These are phyloP conservation scores for Epizoanthus stellaris DNA, from an alignment of 92 coral and sea anemone genomes.

Conservation along the genomic window DNA sequence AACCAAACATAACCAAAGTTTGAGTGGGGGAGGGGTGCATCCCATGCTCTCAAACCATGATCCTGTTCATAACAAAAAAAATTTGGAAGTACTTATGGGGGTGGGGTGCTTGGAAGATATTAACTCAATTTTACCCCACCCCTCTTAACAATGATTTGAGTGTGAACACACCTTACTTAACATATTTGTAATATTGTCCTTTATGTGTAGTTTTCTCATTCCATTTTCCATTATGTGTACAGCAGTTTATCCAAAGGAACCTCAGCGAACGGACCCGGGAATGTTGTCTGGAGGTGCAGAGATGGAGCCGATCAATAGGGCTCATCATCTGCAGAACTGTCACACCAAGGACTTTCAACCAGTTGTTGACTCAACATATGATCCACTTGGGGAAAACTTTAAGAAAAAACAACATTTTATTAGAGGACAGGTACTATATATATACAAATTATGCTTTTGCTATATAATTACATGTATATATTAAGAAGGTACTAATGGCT, in stretches of 20 bases:
- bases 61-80: too few species aligned
- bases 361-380: constrained; percentile 40
- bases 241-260: constrained; percentile 80
- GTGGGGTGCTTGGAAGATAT: background rate
- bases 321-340: constrained; percentile 64
- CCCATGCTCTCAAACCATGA: too few species aligned
- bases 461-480: too few species aligned
- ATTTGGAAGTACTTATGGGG: too few species aligned
- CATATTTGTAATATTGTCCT: background rate
- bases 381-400: constrained; percentile 49
- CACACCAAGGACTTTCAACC: constrained; percentile 83
- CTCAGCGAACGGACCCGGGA: constrained; percentile 71
- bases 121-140: too few species aligned
- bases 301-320: constrained; percentile 56
- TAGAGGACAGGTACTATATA: constrained; percentile 68
- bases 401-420: constrained; percentile 89
- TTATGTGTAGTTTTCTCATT: background rate
- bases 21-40: too few species aligned
- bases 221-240: background rate
- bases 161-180: background rate
- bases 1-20: too few species aligned
- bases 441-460: too few species aligned
- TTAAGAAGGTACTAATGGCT: too few species aligned
- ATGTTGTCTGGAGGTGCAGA: constrained; percentile 43
- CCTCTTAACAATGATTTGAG: background rate